These are phyloP conservation scores for Acanthopleura granulata DNA, from an alignment of 2,888 invertebrate species.

Conservation along the genomic window DNA sequence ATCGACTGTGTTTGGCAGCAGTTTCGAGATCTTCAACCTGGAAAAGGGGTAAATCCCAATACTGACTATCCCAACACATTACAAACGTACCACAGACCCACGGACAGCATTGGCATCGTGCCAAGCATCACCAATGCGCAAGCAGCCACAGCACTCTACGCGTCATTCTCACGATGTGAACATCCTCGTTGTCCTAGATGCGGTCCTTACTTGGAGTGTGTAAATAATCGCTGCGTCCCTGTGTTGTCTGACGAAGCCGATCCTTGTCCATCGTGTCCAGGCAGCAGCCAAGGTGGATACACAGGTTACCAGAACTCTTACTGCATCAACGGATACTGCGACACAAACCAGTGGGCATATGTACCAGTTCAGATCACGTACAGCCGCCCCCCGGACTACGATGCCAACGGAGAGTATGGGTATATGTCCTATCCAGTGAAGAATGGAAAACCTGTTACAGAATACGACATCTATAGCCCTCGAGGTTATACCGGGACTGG, in stretches of 20 bases:
- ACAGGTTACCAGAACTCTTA: constrained; percentile 48
- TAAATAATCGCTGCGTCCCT: background rate
- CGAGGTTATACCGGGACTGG: constrained; percentile 25
- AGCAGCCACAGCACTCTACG: background rate
- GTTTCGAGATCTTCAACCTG: constrained; percentile 22
- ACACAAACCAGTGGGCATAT: constrained; percentile 54
- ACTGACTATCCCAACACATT: constrained; percentile 3
- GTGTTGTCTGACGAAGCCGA: background rate
- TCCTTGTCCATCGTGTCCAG: background rate
- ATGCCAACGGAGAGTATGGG: background rate
- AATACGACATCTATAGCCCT: constrained; percentile 50
- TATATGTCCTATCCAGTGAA: constrained; percentile 49
- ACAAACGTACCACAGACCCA: background rate
- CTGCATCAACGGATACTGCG: constrained; percentile 51
- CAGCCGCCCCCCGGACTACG: constrained; percentile 48
- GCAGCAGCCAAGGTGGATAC: background rate
- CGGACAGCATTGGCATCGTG: background rate
- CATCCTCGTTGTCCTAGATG: constrained; percentile 36
- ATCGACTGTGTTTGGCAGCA: constrained; percentile 52
- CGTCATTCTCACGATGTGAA: constrained; percentile 12
- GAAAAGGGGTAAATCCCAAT: background rate
- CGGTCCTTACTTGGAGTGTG: background rate
- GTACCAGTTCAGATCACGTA: constrained; percentile 55
- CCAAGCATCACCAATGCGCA: background rate
- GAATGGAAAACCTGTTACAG: constrained; percentile 39